Percentiles rank a stretch among this genome's conserved stretches.
Evolutionary conservation across 2,888 invertebrate genomes (phyloP).

Genomic region (Brachyptera risi): DNA sequence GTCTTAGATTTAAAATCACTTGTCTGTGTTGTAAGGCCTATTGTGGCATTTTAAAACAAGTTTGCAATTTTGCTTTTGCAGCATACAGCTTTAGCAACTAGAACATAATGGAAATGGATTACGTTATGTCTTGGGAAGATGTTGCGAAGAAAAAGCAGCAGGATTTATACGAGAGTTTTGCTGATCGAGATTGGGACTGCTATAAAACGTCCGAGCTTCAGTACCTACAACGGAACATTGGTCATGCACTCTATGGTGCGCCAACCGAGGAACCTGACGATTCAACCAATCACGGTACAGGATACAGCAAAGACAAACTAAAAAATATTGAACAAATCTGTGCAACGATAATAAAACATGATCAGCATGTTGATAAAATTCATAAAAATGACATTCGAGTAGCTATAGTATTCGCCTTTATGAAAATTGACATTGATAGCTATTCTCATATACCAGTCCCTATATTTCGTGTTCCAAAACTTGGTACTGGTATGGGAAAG

Average conservation of each 20-base stretch:
- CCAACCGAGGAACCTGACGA: slow-evolving; percentile 17
- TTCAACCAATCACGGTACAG: background rate
- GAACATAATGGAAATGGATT: too few species aligned
- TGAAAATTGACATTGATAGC: too few species aligned
- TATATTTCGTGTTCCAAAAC: slow-evolving; percentile 18
- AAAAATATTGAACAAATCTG: slow-evolving; percentile 5
- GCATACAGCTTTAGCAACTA: too few species aligned
- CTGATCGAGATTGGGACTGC: slow-evolving; percentile 21
- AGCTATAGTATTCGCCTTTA: too few species aligned
- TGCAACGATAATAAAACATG: slow-evolving; percentile 14
- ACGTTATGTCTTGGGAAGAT: slow-evolving; percentile 6
- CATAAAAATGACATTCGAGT: background rate
- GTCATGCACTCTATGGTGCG: slow-evolving; percentile 21
- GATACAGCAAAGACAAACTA: slow-evolving; percentile 14
- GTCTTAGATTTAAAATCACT: too few species aligned
- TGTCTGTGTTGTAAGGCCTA: too few species aligned
- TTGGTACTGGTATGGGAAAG: background rate
- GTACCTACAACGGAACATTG: slow-evolving; percentile 20
- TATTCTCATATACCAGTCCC: background rate
- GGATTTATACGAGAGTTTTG: slow-evolving; percentile 14
- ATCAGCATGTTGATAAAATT: background rate
- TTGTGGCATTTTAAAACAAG: too few species aligned
- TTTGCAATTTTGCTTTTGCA: too few species aligned
- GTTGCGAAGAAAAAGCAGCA: slow-evolving; percentile 13
- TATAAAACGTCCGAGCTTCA: slow-evolving; percentile 11